Evolutionary conservation across 2,888 invertebrate species (phyloP), one percentile per base, ranked within the genome.

Genomic region (Autographa pulchrina): DNA sequence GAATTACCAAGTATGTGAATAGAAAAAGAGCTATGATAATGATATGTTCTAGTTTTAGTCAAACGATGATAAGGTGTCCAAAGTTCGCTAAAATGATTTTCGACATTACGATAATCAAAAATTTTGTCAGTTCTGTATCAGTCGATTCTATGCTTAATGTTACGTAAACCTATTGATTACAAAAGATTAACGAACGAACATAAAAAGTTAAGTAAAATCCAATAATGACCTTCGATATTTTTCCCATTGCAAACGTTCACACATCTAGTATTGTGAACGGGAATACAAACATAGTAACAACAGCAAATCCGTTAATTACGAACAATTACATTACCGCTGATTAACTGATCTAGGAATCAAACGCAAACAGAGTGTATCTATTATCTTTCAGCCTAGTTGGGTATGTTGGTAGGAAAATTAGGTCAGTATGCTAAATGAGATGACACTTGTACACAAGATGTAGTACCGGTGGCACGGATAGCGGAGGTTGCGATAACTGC

Each of bases 331-430:
- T 41, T 64, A 65, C 48, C n/a, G 43, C 58, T 73, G 79, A 75
- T 83, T 78, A 75, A 78, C 58, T 73, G 79, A 75, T 83, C 82
- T 78, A 78, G 72, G 72, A 71, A 75, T 75, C 60, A 59, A 78
- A 75, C 35, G 63, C 63, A 81, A 81, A 81, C 81, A 83, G 82
- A 81, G 79, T 81, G 72, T 71, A 73, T 75, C 82, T 70, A 69
- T 62, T 68, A 81, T 81, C 74, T 83, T 64, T 69, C 62, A 61
- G 68, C 61, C 64, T 54, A 59, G 73, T 81, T 77, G 67, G 73
- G 52, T 68, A 79, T 70, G 75, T 75, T 59, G 71, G 63, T 67
- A 64, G 67, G 18, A 71, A 64, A 84, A 82, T 72, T 65, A 56
- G 82, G 84, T 75, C 64, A 81, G 79, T 72, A 59, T 65, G 62